These are phyloP conservation scores for Meda fulgida DNA, from an alignment of 2,797 vertebrate species.

Conservation along the genomic window DNA sequence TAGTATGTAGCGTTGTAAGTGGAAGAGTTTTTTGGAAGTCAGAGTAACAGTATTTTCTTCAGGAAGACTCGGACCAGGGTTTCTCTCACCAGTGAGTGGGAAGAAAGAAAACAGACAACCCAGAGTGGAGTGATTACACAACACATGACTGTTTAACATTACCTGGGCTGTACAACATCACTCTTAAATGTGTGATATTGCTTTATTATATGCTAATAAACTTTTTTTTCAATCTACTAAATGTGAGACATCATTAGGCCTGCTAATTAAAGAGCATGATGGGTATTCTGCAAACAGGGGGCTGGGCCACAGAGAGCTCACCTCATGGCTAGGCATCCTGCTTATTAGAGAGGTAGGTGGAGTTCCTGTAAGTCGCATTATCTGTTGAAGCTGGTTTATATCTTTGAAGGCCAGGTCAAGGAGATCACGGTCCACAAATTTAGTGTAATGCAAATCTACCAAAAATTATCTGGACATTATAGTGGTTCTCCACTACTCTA, in stretches of 20 bases:
- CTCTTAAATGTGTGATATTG: background rate
- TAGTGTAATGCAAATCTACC: conserved; percentile 57
- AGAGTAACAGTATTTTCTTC: background rate
- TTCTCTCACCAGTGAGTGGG: background rate
- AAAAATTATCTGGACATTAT: conserved; percentile 28
- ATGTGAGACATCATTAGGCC: background rate
- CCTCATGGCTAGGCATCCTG: conserved; percentile 99
- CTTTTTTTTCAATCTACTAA: background rate
- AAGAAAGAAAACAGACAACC: background rate
- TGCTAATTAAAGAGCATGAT: conserved; percentile 12
- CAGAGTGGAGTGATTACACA: background rate
- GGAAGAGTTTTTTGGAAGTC: background rate
- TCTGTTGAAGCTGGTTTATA: conserved; percentile 99
- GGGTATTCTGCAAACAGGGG: conserved; percentile 20
- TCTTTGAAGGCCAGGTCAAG: conserved; percentile 95
- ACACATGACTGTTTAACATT: no score
- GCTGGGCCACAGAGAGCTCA: conserved; percentile 74
- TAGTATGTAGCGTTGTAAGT: background rate
- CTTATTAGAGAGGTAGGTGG: conserved; percentile 97
- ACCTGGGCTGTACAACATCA: background rate
- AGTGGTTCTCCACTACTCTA: conserved; percentile 40
- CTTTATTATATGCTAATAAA: background rate
- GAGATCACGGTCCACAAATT: conserved; percentile 84
- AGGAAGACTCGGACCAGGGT: background rate
- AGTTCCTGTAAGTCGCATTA: conserved; percentile 99